Evolutionary conservation across 2,113 vertebrate genomes (phyloP), one percentile per base, ranked within the genome.

Genomic region (Columba livia): DNA sequence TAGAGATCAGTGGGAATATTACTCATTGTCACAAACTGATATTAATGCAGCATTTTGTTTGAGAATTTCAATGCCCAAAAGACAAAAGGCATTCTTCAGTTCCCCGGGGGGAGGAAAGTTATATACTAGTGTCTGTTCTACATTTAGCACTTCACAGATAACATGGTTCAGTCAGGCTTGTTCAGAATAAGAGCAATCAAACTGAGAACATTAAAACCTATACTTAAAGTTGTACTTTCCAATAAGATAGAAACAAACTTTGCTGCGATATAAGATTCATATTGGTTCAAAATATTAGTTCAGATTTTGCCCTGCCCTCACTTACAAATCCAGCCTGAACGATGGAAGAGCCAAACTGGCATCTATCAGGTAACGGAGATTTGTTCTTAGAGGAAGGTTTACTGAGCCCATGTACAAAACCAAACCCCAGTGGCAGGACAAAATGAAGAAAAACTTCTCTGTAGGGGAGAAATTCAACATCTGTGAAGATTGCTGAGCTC

Each of bases 401-500:
- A 11, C 44, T 36, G 48, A 88, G 32, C 44, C 88, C 48, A 34
- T 1, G 0, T 15, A 42, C 18, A 61, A 93, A 87, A 32, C 17
- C 50, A 74, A 93, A 57, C 6, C 31, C 32, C 48, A 15, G 44
- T 14, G 38, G 29, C 29, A 74, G 51, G 56, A 48, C 15, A 73
- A 80, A 92, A 86, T 42, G 28, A 78, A 92, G 72, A 31, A 48
- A 67, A 89, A 80, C 31, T 56, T 64, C 88, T 78, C 92, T 51
- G 53, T 86, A 78, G 83, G 92, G 47, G 20, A 86, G 79, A 60
- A 88, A 93, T 92, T 74, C 64, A 89, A 64, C 69, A 93, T 77
- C 89, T 97, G 90, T 54, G 75, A 88, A 69, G 60, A 80, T 1
- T 86, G 79, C 51, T 93, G 90, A 7, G 3, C 69, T 88, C 88